Evolutionary conservation across 1,140 invertebrate species (phyloP).

Genomic region (Helicoverpa armigera): DNA sequence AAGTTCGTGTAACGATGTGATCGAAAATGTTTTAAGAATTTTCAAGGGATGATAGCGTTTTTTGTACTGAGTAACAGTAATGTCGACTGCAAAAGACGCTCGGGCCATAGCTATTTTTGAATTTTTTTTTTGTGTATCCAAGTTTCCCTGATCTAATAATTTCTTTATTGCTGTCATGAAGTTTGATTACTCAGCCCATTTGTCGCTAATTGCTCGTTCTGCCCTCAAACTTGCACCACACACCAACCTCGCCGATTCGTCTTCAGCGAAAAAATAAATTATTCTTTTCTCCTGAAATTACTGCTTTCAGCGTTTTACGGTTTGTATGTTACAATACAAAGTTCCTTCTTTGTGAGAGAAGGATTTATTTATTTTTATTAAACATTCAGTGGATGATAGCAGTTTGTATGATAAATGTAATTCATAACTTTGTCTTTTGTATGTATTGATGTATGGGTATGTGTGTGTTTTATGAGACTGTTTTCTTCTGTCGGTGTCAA

Average conservation of each 20-base stretch:
- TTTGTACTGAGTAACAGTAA: too few relatives aligned
- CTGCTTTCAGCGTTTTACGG: slow-evolving; percentile 33
- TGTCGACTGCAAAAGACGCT: too few relatives aligned
- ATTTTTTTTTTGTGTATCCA: too few relatives aligned
- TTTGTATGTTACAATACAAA: slow-evolving; percentile 38
- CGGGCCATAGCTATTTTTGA: too few relatives aligned
- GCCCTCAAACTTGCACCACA: not conserved
- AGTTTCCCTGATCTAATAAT: too few relatives aligned
- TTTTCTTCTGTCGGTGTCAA: not conserved
- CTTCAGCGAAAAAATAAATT: slow-evolving; percentile 46
- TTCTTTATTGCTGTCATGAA: too few relatives aligned
- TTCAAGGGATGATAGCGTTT: too few relatives aligned
- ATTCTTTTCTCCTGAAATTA: slow-evolving; percentile 44
- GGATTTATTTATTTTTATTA: slow-evolving; percentile 42
- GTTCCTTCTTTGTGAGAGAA: slow-evolving; percentile 30
- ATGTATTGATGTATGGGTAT: not conserved
- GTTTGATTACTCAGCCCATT: not conserved
- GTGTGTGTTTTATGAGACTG: not conserved
- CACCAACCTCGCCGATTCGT: slow-evolving; percentile 17
- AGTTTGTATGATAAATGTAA: slow-evolving; percentile 24
- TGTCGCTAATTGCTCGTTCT: not conserved
- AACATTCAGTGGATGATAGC: slow-evolving; percentile 32
- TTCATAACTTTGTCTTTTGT: slow-evolving; percentile 8
- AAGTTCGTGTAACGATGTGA: not conserved
- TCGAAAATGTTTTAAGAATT: not conserved